Conservation (phyloP, 2,797 vertebrate species). For the Sitta carolinensis region DNA sequence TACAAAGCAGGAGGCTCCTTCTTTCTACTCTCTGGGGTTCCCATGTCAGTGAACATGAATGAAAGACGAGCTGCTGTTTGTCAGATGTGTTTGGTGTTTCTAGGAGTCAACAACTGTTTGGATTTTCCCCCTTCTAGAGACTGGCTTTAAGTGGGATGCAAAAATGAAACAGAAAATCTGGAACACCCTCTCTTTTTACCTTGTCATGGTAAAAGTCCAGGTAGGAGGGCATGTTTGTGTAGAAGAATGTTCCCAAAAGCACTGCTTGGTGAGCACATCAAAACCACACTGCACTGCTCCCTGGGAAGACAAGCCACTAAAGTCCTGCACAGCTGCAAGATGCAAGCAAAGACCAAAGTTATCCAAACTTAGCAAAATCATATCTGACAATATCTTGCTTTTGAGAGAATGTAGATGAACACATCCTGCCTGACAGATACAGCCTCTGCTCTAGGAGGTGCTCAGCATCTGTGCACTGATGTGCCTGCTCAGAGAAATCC, state of each 20-base stretch:
- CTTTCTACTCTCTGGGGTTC: neutral
- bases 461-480: neutral
- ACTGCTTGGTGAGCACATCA: neutral
- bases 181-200: neutral
- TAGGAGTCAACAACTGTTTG: neutral
- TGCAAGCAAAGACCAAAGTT: neutral
- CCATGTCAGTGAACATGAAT: neutral
- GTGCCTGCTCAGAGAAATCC: neutral
- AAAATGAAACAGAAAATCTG: neutral
- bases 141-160: neutral
- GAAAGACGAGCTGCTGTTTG: slow-evolving; percentile 1
- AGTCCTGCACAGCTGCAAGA: neutral
- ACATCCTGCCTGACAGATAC: neutral
- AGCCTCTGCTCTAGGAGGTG: neutral
- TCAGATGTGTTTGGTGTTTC: neutral
- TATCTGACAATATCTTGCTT: neutral
- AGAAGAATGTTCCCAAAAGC: neutral
- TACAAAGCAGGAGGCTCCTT: neutral
- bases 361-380: neutral
- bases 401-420: neutral
- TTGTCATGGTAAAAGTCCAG: neutral
- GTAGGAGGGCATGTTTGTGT: neutral
- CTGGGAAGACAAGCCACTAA: neutral
- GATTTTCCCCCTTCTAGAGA: neutral
- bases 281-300: neutral